A percentile compares a stretch with the other conserved stretches of the same genome.
Evolutionary conservation across 2,113 vertebrate genomes (phyloP).

Genomic region (Toxostoma redivivum): DNA sequence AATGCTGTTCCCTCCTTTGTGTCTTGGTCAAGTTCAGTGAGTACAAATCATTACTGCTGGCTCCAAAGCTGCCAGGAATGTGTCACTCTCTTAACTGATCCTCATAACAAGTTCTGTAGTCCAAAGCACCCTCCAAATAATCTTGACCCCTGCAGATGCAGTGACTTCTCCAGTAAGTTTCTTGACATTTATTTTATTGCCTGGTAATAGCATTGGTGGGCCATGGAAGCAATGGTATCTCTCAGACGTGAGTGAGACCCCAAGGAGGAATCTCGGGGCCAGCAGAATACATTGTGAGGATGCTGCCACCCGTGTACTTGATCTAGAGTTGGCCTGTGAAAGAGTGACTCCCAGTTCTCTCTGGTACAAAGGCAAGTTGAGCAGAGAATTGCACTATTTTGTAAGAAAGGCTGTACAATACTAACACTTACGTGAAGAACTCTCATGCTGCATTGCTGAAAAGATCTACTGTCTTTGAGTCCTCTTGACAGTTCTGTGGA

Average conservation of each 20-base stretch:
- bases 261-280: background rate
- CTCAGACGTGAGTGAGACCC: background rate
- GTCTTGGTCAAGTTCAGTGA: background rate
- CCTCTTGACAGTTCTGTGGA: background rate
- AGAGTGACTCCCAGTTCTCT: background rate
- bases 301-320: background rate
- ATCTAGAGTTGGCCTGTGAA: background rate
- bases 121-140: background rate
- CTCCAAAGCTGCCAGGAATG: background rate
- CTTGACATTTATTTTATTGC: background rate
- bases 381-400: background rate
- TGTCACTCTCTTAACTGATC: background rate
- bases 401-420: background rate
- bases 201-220: background rate
- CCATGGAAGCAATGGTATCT: background rate
- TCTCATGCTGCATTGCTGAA: background rate
- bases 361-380: background rate
- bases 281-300: background rate
- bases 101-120: background rate
- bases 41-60: background rate
- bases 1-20: background rate
- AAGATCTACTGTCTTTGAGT: background rate
- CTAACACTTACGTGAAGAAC: background rate
- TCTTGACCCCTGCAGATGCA: background rate
- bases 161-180: background rate